Conservation (phyloP, 2,888 invertebrate genomes). For the Scelioninae gen. 2 region DNA sequence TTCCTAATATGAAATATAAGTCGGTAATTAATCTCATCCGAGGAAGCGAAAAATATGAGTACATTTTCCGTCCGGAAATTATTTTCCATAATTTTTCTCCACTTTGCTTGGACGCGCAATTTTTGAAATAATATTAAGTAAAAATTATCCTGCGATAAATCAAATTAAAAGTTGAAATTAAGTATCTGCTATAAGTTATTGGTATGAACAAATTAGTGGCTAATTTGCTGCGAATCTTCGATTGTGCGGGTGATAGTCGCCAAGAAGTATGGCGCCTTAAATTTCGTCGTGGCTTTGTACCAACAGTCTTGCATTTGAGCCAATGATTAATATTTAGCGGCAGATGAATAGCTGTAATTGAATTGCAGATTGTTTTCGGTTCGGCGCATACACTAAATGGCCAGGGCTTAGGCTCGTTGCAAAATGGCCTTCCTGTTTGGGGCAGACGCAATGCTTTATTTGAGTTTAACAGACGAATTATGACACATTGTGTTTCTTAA, state of each 20-base stretch:
- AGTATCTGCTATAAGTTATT: slow-evolving; percentile 30
- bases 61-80: too few relatives aligned
- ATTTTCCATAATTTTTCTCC: background rate
- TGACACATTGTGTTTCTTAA: slow-evolving; percentile 36
- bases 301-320: slow-evolving; percentile 48
- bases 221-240: slow-evolving; percentile 43
- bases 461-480: slow-evolving; percentile 37
- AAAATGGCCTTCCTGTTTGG: slow-evolving; percentile 48
- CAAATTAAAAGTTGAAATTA: slow-evolving; percentile 13
- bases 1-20: too few relatives aligned
- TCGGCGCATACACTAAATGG: slow-evolving; percentile 58
- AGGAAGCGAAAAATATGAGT: too few relatives aligned
- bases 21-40: too few relatives aligned
- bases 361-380: slow-evolving; percentile 62
- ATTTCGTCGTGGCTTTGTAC: slow-evolving; percentile 44
- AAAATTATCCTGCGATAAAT: slow-evolving; percentile 8
- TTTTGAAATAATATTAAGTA: background rate
- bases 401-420: slow-evolving; percentile 38
- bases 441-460: slow-evolving; percentile 52
- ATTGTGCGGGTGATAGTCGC: slow-evolving; percentile 23
- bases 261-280: slow-evolving; percentile 47
- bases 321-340: slow-evolving; percentile 62
- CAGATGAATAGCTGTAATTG: slow-evolving; percentile 61
- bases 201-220: slow-evolving; percentile 36
- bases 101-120: background rate